Evolutionary conservation across 2,797 vertebrate species (phyloP).

Genomic region (Rhinichthys osculus): DNA sequence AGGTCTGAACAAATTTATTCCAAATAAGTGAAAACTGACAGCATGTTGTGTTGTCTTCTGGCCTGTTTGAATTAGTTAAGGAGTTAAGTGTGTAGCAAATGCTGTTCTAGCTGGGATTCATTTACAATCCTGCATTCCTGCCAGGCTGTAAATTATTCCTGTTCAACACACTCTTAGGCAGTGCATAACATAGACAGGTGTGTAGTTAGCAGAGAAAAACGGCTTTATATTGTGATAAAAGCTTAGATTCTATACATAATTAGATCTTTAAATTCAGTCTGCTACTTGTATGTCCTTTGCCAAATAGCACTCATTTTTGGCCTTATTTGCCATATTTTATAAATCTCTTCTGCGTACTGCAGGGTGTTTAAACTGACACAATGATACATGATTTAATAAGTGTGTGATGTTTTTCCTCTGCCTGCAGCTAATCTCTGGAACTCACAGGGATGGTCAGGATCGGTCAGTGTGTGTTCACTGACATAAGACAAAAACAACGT

Average conservation of each 20-base stretch:
- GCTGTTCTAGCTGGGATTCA: slow-evolving; percentile 25
- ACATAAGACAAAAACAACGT: background rate
- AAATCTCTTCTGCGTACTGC: background rate
- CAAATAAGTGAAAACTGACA: slow-evolving; percentile 2
- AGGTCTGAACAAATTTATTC: background rate
- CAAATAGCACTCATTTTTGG: slow-evolving; percentile 3
- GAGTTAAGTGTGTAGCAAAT: background rate
- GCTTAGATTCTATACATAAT: background rate
- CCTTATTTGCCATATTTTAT: background rate
- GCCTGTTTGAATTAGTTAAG: background rate
- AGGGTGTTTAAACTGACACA: slow-evolving; percentile 7
- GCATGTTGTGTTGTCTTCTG: background rate
- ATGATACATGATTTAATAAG: slow-evolving; percentile 5
- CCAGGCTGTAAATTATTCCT: slow-evolving; percentile 32
- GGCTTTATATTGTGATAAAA: background rate
- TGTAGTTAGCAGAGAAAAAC: slow-evolving; percentile 9
- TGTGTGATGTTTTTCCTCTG: slow-evolving; percentile 15
- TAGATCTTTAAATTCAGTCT: background rate
- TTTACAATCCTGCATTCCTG: slow-evolving; percentile 31
- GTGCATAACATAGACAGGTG: background rate
- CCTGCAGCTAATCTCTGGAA: background rate
- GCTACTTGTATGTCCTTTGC: background rate
- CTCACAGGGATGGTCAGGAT: background rate
- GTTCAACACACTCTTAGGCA: background rate
- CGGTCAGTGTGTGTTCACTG: background rate